These are phyloP conservation scores for Galago senegalensis DNA, from an alignment of 2,797 vertebrate species.

Conservation along the genomic window DNA sequence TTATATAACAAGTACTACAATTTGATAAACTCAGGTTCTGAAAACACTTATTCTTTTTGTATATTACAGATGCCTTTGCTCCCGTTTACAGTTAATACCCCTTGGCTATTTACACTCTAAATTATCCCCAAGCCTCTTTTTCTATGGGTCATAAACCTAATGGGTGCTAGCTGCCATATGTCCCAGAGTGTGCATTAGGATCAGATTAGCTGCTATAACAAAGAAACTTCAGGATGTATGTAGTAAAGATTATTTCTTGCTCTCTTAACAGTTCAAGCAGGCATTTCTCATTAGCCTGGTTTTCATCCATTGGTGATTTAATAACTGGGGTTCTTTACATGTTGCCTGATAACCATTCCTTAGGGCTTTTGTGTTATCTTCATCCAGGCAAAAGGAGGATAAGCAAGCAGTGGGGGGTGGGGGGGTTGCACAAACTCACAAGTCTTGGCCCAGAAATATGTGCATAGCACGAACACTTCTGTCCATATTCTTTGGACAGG, in stretches of 20 bases:
- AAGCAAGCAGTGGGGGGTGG: not conserved
- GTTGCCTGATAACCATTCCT: too few species aligned
- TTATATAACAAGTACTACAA: not conserved
- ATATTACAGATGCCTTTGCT: not conserved
- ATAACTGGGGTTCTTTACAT: not conserved
- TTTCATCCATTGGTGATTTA: not conserved
- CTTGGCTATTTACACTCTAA: not conserved
- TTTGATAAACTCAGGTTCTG: not conserved
- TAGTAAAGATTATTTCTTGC: not conserved
- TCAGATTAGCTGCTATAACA: not conserved
- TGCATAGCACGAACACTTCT: not conserved
- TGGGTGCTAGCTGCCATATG: not conserved
- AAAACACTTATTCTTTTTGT: not conserved
- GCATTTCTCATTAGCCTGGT: not conserved
- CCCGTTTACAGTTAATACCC: not conserved
- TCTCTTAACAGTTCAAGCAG: not conserved
- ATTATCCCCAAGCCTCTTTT: not conserved
- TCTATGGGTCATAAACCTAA: not conserved
- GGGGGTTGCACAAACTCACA: accelerated
- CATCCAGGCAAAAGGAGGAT: not conserved
- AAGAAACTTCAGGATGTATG: not conserved
- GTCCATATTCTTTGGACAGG: not conserved
- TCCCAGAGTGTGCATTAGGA: not conserved
- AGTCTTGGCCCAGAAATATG: not conserved
- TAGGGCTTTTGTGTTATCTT: not conserved